These are phyloP conservation scores for Psilopsiagon aymara DNA, from an alignment of 2,113 vertebrate genomes.

Conservation along the genomic window DNA sequence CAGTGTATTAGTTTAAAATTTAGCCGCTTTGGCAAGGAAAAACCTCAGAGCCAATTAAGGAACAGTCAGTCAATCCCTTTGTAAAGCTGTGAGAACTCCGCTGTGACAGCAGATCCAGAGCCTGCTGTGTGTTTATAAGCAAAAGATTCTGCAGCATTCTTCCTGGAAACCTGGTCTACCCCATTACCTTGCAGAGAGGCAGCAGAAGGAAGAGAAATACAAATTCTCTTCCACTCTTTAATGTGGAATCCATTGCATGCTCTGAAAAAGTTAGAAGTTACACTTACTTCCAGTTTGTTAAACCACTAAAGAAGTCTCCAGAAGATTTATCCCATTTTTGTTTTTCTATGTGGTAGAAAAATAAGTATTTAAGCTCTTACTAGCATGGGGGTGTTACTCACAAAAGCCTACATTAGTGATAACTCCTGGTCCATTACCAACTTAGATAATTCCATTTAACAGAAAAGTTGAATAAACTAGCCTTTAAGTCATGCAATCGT, in stretches of 20 bases:
- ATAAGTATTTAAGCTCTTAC: neutral
- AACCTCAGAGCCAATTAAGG: neutral
- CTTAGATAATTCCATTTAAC: neutral
- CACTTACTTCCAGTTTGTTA: neutral
- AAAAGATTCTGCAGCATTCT: neutral
- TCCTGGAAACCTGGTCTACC: slow-evolving; percentile 8
- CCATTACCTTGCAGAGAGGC: neutral
- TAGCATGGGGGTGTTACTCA: neutral
- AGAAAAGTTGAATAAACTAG: neutral
- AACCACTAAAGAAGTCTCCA: neutral
- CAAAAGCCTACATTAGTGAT: neutral
- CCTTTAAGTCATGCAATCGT: accelerated
- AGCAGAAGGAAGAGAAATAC: neutral
- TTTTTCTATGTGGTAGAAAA: neutral
- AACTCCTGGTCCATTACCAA: neutral
- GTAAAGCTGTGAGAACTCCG: neutral
- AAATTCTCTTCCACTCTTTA: neutral
- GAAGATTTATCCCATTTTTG: neutral
- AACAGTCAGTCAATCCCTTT: neutral
- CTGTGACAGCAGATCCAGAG: neutral
- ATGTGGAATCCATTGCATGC: neutral
- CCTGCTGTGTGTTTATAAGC: neutral
- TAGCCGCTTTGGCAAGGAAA: neutral
- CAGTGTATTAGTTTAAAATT: neutral
- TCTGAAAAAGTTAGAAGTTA: neutral